Evolutionary conservation across 2,888 invertebrate species (phyloP).

Genomic region (Nowickia ferox): DNA sequence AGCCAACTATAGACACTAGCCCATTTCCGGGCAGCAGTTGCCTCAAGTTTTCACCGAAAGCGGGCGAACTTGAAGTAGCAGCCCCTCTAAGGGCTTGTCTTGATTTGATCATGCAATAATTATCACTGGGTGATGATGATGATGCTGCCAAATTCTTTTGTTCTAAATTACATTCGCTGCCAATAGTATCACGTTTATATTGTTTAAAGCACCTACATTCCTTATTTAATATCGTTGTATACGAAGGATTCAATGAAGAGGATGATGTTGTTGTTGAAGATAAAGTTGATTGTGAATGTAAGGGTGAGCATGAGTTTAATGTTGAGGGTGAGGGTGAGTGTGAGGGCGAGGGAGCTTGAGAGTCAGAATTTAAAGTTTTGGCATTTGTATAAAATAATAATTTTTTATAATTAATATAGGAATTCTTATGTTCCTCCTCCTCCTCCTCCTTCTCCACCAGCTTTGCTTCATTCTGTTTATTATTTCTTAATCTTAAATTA

Average conservation of each 20-base stretch:
- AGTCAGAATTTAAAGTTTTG: conserved; percentile 56
- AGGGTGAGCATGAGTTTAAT: conserved; percentile 18
- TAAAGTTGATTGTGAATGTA: conserved; percentile 3
- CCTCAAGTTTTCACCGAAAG: neutral
- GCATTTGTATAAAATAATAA: conserved; percentile 58
- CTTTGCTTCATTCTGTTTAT: conserved; percentile 3
- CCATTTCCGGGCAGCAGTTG: conserved; percentile 26
- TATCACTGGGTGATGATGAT: conserved; percentile 36
- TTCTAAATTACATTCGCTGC: conserved; percentile 68
- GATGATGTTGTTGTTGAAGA: conserved; percentile 6
- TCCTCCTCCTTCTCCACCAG: neutral
- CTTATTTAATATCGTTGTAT: conserved; percentile 78
- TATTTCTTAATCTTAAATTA: conserved; percentile 67
- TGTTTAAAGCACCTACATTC: conserved; percentile 81
- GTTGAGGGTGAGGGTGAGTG: neutral
- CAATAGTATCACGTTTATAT: conserved; percentile 79
- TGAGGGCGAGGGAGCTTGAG: conserved; percentile 34
- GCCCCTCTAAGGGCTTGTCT: neutral
- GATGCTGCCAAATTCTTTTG: conserved; percentile 45
- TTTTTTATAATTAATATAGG: conserved; percentile 64
- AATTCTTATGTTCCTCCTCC: conserved; percentile 47
- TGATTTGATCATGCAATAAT: conserved; percentile 51
- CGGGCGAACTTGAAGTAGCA: neutral
- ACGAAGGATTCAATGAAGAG: conserved; percentile 73
- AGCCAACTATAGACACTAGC: conserved; percentile 51